Evolutionary conservation across 1,140 invertebrate species (phyloP).

Genomic region (Brachionus asplanchnoidis): DNA sequence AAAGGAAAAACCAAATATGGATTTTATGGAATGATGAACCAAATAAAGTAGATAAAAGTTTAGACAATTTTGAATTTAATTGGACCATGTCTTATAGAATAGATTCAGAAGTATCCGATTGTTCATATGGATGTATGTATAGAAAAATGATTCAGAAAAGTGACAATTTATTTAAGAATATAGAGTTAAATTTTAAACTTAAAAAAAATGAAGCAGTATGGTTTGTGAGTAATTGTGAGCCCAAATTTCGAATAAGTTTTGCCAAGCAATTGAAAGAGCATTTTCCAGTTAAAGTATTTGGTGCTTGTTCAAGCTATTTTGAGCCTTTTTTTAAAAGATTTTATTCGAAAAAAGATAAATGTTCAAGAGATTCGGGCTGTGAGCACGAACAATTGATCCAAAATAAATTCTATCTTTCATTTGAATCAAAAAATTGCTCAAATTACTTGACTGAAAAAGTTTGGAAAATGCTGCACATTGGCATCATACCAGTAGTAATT

Average conservation of each 20-base stretch:
- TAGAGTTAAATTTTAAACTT: not conserved
- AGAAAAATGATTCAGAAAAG: not conserved
- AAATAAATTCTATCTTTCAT: constrained; percentile 40
- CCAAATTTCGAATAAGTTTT: not conserved
- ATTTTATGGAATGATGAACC: constrained; percentile 36
- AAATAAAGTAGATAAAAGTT: not conserved
- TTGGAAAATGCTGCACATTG: constrained; percentile 7
- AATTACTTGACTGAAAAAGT: constrained; percentile 42
- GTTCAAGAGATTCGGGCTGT: not conserved
- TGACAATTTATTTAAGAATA: not conserved
- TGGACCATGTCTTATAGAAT: constrained; percentile 23
- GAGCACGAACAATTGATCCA: not conserved
- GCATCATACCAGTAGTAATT: constrained; percentile 23
- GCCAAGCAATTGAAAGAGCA: not conserved
- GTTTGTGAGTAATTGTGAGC: constrained; percentile 19
- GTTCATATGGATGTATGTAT: constrained; percentile 15
- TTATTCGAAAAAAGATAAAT: not conserved
- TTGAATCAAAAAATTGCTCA: constrained; percentile 34
- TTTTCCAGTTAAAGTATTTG: constrained; percentile 8
- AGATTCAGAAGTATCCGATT: constrained; percentile 27
- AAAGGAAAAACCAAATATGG: not conserved
- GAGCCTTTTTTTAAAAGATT: not conserved
- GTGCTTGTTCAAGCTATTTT: not conserved
- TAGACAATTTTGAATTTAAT: constrained; percentile 10
- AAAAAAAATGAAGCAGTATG: constrained; percentile 6